Evolutionary conservation across 2,888 invertebrate species (phyloP).

Genomic region (Cancer borealis): DNA sequence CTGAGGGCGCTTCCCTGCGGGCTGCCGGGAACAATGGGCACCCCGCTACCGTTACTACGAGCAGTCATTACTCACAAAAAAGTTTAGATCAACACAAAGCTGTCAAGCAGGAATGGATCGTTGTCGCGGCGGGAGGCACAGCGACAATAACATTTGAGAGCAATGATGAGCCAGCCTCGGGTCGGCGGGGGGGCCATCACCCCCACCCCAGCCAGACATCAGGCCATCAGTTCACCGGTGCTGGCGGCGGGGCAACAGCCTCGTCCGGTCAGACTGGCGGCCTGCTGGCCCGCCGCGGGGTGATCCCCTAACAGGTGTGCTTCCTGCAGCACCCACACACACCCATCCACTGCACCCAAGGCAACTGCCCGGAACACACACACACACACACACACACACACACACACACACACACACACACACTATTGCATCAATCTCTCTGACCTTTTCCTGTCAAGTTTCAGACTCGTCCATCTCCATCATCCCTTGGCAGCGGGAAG

Average conservation of each 20-base stretch:
- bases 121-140: neutral
- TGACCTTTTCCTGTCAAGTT: neutral
- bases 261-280: constrained; percentile 31
- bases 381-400: constrained; percentile 27
- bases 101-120: neutral
- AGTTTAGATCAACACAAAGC: neutral
- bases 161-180: neutral
- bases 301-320: neutral
- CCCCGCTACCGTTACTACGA: neutral
- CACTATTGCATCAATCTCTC: neutral
- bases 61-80: neutral
- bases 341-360: neutral
- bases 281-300: neutral
- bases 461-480: neutral
- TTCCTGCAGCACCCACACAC: neutral
- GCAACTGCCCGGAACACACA: neutral
- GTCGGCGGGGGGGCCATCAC: neutral
- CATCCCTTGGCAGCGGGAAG: neutral
- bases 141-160: neutral
- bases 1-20: neutral
- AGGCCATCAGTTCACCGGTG: neutral
- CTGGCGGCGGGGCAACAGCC: constrained; percentile 6
- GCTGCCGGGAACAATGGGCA: neutral
- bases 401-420: constrained; percentile 22
- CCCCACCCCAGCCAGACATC: neutral